Evolutionary conservation across 2,888 invertebrate genomes (phyloP), one percentile per base, ranked within the genome.

Genomic region (Phania funesta): DNA sequence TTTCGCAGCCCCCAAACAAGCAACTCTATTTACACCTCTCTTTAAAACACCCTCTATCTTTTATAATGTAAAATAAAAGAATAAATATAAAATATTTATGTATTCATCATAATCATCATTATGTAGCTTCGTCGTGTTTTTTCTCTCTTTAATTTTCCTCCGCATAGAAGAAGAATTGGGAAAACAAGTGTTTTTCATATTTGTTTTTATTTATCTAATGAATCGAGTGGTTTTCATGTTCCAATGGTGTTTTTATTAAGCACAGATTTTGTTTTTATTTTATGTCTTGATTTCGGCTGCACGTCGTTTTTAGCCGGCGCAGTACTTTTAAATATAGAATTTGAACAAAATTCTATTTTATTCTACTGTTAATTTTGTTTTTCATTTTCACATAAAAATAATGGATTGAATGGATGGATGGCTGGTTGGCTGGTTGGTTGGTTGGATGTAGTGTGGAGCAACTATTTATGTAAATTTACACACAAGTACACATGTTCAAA

Each of bases 251-350:
- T 29, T 20, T 50, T 62, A 38, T 46, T 18, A 35, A 70, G 22
- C 13, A 56, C 44, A 35, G n/a, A n/a, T n/a, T n/a, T n/a, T 46
- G 54, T 56, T 35, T 35, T 41, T 48, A 22, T 29, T 35, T 26
- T 38, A 41, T 46, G 52, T 65, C 50, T 46, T 77, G 75, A 79
- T 82, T 64, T 68, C 52, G 50, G 83, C 84, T 85, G 84, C 86
- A 86, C 85, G 87, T 87, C 84, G 85, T 85, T 85, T 58, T 41
- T 41, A 54, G 87, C 82, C 84, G 86, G 84, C 86, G 85, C 86
- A 84, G 85, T 81, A 87, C 87, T 70, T 71, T 88, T 88, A 88
- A 87, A 87, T 86, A 84, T 88, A 88, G 88, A 86, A 88, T 89
- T 87, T 89, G 88, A 89, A 88, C 88, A 86, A 88, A 88, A 88